Evolutionary conservation across 1,140 invertebrate genomes (phyloP), one percentile per base, ranked within the genome.

Genomic region (Heliconius melpomene): DNA sequence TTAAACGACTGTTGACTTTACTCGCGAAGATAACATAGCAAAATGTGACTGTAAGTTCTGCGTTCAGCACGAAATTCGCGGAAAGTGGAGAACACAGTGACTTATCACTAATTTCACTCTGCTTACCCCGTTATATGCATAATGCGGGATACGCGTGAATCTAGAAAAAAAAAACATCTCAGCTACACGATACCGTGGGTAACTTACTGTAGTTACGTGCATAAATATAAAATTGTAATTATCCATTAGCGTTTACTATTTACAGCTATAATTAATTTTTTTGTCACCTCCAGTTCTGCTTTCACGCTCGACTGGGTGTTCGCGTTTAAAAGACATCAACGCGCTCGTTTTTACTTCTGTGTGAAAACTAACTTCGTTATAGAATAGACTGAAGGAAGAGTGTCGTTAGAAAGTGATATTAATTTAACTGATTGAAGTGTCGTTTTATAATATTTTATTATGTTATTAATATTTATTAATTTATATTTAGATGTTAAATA

Each of bases 321-420:
- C 57, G 72, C 75, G 75, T 72, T 78, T 54, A 84, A 84, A 82
- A 84, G 82, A 84, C 75, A 70, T 84, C 82, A 84, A 84, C 82
- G 82, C 82, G 82, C 40, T 66, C 60, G 60, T 66, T 66, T 66
- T 66, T 66, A 66, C 60, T 16, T 60, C n/a, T 60, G 54, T 60
- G 9, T 23, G 54, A 23, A 60, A 60, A 60, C 54, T 60, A 29
- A 13, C 23, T 66, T 66, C 23, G 60, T 66, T 66, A 13, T 29
- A 11, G 9, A 23, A 13, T 29, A 11, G 9, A 23, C 60, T 29
- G 7, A 66, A 66, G 60, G 60, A 66, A 66, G 60, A 66, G 60
- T 66, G 11, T 66, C 23, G 60, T 66, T 66, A 66, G 60, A 66
- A 66, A 66, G 60, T 29, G 60, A 66, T 66, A 26, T 16, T 66